Conservation (phyloP, 2,888 invertebrate species). For the Petrolisthes cinctipes region DNA sequence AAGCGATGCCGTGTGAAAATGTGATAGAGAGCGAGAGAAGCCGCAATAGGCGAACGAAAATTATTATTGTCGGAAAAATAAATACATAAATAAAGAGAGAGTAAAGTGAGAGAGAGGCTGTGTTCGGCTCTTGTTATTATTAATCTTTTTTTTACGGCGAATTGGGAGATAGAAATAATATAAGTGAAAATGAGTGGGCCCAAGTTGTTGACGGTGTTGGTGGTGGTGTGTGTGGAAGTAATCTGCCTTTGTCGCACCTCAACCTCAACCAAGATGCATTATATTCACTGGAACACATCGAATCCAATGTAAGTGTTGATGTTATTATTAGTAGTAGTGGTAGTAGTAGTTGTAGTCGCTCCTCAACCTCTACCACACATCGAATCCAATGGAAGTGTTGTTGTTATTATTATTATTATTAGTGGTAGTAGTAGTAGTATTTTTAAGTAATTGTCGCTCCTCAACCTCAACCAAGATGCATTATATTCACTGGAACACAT, state of each 20-base stretch:
- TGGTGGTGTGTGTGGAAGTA: constrained; percentile 37
- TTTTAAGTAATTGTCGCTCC: constrained; percentile 24
- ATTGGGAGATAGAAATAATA: neutral
- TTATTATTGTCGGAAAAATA: neutral
- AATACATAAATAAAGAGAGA: neutral
- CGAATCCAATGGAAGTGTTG: too few relatives aligned
- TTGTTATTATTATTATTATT: constrained; percentile 26
- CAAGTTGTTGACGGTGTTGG: constrained; percentile 39
- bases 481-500: constrained; percentile 65
- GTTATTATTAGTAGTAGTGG: too few relatives aligned
- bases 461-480: constrained; percentile 61
- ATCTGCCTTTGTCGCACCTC: constrained; percentile 33
- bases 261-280: constrained; percentile 61
- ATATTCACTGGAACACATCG: constrained; percentile 65
- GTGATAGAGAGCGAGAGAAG: constrained; percentile 29
- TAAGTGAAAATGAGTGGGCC: constrained; percentile 41
- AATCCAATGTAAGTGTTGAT: constrained; percentile 62
- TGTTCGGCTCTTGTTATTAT: constrained; percentile 13
- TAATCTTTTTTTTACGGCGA: constrained; percentile 29
- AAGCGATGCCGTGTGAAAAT: constrained; percentile 53
- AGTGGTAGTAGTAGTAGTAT: constrained; percentile 32
- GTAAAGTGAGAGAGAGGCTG: too few relatives aligned
- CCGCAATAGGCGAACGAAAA: constrained; percentile 31
- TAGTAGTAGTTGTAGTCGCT: too few relatives aligned
- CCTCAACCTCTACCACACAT: too few relatives aligned